Base-by-base conservation (phyloP, 2,888 invertebrate species). In the Ennomos erosarius region DNA sequence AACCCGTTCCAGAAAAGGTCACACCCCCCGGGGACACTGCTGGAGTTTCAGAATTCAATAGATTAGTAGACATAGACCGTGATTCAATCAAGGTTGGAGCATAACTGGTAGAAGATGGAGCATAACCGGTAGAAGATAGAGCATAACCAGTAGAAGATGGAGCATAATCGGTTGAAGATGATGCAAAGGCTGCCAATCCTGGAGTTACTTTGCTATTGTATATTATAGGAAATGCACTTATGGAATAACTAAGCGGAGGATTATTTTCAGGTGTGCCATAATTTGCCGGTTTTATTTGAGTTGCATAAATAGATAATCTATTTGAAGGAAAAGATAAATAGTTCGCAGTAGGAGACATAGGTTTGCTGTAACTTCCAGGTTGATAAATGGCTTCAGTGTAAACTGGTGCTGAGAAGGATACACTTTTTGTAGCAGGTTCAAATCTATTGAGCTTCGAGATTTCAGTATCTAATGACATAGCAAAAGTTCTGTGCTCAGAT, bases 11-110 rank as follows among this genome's bases (percentile, higher is more conserved):
- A 48, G 71, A 71, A 57, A 82, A 83, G 26, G 78, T 75, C 59
- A 77, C 76, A 58, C 82, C n/a, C n/a, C n/a, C n/a, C n/a, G n/a
- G 84, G 34, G 80, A 79, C 11, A 79, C 76, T 37, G 68, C 47
- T 0, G 81, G 77, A 10, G 77, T 70, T 38, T 78, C 76, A 4
- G 79, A 78, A 60, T 45, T 40, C 8, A 36, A 8, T 33, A 3
- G n/a, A 35, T 36, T n/a, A 10, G 10, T 9, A 9, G 35, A n/a
- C 34, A 36, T 36, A 38, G 16, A 33, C 16, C 33, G 8, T 16
- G 50, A n/a, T 10, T 35, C 10, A 16, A 26, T 34, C 9, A 43
- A 16, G 13, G n/a, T 6, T 26, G 51, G 35, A n/a, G 9, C 42
- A 42, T 36, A n/a, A 42, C 26, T 5, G 26, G n/a, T 9, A 9